Percentiles rank a stretch among this genome's conserved stretches.
These are phyloP conservation scores for Poecilus cupreus DNA, from an alignment of 2,888 invertebrate species.

Conservation along the genomic window DNA sequence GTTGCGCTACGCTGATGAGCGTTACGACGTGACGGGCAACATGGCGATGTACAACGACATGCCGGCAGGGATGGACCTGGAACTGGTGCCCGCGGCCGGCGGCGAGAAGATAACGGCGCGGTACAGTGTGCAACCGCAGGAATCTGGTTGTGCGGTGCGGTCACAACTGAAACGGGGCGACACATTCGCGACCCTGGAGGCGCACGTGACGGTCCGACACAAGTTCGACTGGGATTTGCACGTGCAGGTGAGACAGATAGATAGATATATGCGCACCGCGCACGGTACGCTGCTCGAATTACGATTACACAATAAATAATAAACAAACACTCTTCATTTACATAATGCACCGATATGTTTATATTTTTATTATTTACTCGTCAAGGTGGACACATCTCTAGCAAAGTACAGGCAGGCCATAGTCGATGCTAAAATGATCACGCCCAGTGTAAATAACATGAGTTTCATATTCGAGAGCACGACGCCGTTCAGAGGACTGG, in stretches of 20 bases:
- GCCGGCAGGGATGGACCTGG: conserved; percentile 71
- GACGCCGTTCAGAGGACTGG: conserved; percentile 69
- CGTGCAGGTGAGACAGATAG: conserved; percentile 67
- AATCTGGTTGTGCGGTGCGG: conserved; percentile 67
- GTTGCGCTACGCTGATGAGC: conserved; percentile 71
- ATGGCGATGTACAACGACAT: conserved; percentile 70
- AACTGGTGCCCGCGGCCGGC: conserved; percentile 72
- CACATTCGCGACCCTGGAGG: conserved; percentile 71
- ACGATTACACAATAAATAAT: neutral
- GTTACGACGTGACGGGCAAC: conserved; percentile 71
- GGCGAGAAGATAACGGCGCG: conserved; percentile 64
- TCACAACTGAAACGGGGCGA: conserved; percentile 70
- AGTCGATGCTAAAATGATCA: conserved; percentile 66
- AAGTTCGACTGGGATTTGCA: conserved; percentile 72
- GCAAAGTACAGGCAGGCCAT: conserved; percentile 66
- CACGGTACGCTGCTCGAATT: neutral
- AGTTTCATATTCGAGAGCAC: conserved; percentile 67
- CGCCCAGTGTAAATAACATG: conserved; percentile 64
- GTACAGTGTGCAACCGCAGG: conserved; percentile 66
- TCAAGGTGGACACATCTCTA: conserved; percentile 69
- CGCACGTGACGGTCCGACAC: conserved; percentile 69
- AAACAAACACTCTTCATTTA: too few species aligned
- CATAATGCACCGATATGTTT: too few species aligned
- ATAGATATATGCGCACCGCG: conserved; percentile 10
- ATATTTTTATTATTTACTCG: too few species aligned